Base-by-base conservation (phyloP, 2,797 vertebrate species). In the Sebastes vulpes region DNA sequence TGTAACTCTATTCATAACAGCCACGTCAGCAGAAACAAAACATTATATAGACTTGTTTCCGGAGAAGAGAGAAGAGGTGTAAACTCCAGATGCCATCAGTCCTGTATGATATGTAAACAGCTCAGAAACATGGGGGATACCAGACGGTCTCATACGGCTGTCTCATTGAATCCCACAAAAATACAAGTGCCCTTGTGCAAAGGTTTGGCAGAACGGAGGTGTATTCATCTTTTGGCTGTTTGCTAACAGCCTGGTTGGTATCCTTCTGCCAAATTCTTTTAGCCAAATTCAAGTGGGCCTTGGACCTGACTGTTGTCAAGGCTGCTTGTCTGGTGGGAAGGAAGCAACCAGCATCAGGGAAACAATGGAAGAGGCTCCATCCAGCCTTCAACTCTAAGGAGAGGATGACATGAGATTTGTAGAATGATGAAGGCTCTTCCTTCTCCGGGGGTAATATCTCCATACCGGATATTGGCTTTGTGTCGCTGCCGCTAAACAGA, bases 381-480 rank as follows among this genome's bases (percentile, higher is more conserved):
- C 74, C 75, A 87, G 84, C 76, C 67, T 83, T 74, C 59, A 67
- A 68, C 59, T 87, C 69, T 63, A 31, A 82, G 50, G 66, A 79
- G 75, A 84, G 32, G 75, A 74, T 82, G 71, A 76, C 79, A 53
- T 26, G 69, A 91, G 81, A 86, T 91, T 80, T 68, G 60, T 66
- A 77, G 66, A 69, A 64, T 75, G 89, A 94, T 93, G 90, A 90
- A 86, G 79, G 69, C 84, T 83, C 71, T 31, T 67, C 58, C 73
- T 84, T 77, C 83, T 38, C 84, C 81, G 5, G 58, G 42, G 85
- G 90, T 85, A 92, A 96, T 95, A 95, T 95, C 91, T 82, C 80
- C 77, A 72, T 77, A 38, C 92, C 91, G 96, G 96, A 96, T 95
- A 96, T 96, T 96, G 93, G 82, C 89, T 92, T 72, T 86, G 79